Evolutionary conservation across 2,113 vertebrate species (phyloP), one percentile per base, ranked within the genome.

Genomic region (Nerophis ophidion): DNA sequence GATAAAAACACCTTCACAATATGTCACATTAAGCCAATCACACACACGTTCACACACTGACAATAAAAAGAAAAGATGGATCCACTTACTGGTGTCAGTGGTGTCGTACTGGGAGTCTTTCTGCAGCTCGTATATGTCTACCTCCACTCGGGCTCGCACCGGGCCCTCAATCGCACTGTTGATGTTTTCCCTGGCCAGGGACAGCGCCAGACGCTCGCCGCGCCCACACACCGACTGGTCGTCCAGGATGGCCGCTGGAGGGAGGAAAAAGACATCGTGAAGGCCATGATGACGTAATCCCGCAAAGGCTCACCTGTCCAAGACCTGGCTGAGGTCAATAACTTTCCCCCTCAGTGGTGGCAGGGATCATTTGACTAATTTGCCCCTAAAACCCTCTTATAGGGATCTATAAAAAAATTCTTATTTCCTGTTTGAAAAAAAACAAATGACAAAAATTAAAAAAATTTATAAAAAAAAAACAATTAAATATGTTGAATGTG

Each of bases 311-410:
- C 94, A 47, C 90, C 95, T 70, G 93, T 99, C 87, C 95, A 98
- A 89, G 97, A 99, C 88, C 91, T 98, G 91, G 89, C 95, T 80
- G 97, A 99, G 88, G 96, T 99, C 86, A 99, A 98, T 91, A 96
- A 94, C 89, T 98, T 99, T 65, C 96, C 96, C 55, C 91, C 96
- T 85, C 96, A 99, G 90, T 96, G 96, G 82, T 99, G 97, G 97
- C 97, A 99, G 78, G 98, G 94, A 97, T 89, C 83, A 70, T 64
- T 76, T 85, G 82, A 89, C 83, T 61, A 81, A 72, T 84, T 84
- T 87, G 84, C 88, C 84, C 91, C 87, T 89, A 80, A 83, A 84
- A 75, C 68, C 88, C 76, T 66, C 81, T 63, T 86, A 82, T 91
- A 90, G 93, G 92, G 93, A 95, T 93, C 92, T 92, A 90, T 94